Evolutionary conservation across 2,797 vertebrate genomes (phyloP), one percentile per base, ranked within the genome.

Genomic region (Vipera ursinii): DNA sequence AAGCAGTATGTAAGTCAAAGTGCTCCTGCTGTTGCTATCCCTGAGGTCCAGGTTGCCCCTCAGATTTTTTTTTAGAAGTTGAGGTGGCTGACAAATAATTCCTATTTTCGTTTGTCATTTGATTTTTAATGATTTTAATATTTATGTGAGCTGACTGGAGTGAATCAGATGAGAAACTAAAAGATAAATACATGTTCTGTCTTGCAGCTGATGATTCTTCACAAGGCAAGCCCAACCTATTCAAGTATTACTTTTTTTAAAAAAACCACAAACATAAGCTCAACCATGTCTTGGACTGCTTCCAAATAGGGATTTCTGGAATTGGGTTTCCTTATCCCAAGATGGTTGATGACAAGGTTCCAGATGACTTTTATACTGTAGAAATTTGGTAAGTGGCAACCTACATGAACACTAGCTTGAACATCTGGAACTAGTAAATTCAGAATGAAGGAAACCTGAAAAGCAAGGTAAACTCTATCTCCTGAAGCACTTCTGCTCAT

Each of bases 351-450:
- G 92, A 89, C 78, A 57, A 32, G 90, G 89, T 22, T 69, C 85
- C 92, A 61, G 63, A 38, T 88, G 89, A 89, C 82, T 82, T 87
- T 90, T 44, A 90, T 38, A n/a, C n/a, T n/a, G n/a, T n/a, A 60
- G 44, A 20, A 24, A 87, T 90, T 87, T 90, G 63, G 63, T 61
- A 73, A 44, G 51, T 92, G 51, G 38, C 89, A 90, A 90, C 53
- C 89, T 87, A 59, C 38, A 59, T 88, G 87, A 90, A 90, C 78
- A 86, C 89, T 78, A 10, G 26, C 55, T 61, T 22, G 9, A 85
- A 86, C 89, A 93, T 93, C 89, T 93, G 89, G 89, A 90, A 93
- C 22, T n/a, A 60, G 89, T 90, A 86, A 92, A 65, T 53, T 38
- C 8, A 48, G 60, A 86, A 32, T 87, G 87, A 38, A 14, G 86